Conservation (phyloP, 2,888 invertebrate species). For the Arge pagana region DNA sequence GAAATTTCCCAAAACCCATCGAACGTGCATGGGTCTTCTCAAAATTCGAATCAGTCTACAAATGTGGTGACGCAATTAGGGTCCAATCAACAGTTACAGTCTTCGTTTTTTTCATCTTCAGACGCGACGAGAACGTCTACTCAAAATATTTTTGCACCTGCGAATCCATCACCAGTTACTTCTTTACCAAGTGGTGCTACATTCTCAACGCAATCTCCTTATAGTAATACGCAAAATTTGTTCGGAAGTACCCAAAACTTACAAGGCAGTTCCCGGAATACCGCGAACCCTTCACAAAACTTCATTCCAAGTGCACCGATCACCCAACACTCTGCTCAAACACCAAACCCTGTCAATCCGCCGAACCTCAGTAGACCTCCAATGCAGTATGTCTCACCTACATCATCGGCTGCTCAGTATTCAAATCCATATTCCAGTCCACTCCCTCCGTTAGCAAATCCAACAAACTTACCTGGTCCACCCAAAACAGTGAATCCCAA, state of each 20-base stretch:
- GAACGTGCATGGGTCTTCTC: slow-evolving; percentile 5
- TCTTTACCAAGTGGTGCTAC: neutral
- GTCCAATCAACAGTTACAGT: slow-evolving; percentile 12
- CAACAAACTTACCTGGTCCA: slow-evolving; percentile 23
- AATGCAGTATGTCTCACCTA: slow-evolving; percentile 19
- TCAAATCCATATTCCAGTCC: slow-evolving; percentile 28
- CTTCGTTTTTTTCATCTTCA: neutral
- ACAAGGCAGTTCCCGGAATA: slow-evolving; percentile 15
- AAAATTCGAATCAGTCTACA: slow-evolving; percentile 13
- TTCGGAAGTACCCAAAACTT: slow-evolving; percentile 25
- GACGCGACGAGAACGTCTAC: slow-evolving; percentile 17
- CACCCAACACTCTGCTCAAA: slow-evolving; percentile 22
- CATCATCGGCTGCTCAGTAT: slow-evolving; percentile 25
- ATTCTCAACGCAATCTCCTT: slow-evolving; percentile 10
- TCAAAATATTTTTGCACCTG: slow-evolving; percentile 22
- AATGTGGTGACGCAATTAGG: slow-evolving; percentile 2
- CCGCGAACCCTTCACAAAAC: slow-evolving; percentile 3
- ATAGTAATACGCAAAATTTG: slow-evolving; percentile 24
- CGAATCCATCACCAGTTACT: neutral
- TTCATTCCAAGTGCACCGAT: slow-evolving; percentile 10
- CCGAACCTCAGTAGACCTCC: slow-evolving; percentile 25
- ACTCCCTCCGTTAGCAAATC: slow-evolving; percentile 24
- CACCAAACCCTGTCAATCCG: slow-evolving; percentile 28
- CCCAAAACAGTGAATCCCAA: slow-evolving; percentile 24
- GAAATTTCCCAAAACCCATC: neutral